Evolutionary conservation across 2,113 vertebrate species (phyloP), one percentile per base, ranked within the genome.

Genomic region (Morphnarchus princeps): DNA sequence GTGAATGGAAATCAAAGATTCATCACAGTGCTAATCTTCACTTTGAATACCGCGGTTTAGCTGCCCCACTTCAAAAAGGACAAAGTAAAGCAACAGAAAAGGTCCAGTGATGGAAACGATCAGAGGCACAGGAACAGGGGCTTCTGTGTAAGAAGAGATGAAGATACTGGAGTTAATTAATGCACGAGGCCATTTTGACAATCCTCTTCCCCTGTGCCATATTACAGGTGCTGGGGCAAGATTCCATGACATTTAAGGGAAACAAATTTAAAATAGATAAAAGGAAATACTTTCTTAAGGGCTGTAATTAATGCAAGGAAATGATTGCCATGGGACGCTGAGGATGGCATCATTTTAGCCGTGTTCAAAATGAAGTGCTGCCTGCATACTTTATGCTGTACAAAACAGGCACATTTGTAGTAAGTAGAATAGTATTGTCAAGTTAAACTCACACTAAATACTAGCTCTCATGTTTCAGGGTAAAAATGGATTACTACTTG

Each of bases 201-300:
- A 13, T 76, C 57, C 10, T 69, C 72, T 57, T 86, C 65, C 83
- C 77, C 66, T 72, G 70, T 91, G 83, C 66, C 36, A 0, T 25
- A 31, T 73, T 81, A 54, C 70, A 93, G 89, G 87, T 87, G 78
- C 83, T 29, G 90, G 52, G 38, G 82, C 76, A 57, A 77, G 59
- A 40, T 72, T 93, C 69, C 13, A 1, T 84, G 95, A 82, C 72
- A 82, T 93, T 82, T 76, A 79, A 94, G 45, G 78, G 89, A 93
- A 89, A 85, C 86, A 87, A 90, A 89, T 92, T 67, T 87, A 59
- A 79, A 78, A 10, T 6, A 21, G 63, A 81, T 89, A 87, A 87
- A 91, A 87, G 69, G 87, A 93, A 95, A 94, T 76, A n/a, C 86
- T 91, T 93, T 88, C 80, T 90, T 59, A 89, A 85, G 83, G 89